Percentiles rank a stretch among this genome's conserved stretches.
These are phyloP conservation scores for Porites lobata DNA, from an alignment of 92 coral and sea anemone genomes.

Conservation along the genomic window DNA sequence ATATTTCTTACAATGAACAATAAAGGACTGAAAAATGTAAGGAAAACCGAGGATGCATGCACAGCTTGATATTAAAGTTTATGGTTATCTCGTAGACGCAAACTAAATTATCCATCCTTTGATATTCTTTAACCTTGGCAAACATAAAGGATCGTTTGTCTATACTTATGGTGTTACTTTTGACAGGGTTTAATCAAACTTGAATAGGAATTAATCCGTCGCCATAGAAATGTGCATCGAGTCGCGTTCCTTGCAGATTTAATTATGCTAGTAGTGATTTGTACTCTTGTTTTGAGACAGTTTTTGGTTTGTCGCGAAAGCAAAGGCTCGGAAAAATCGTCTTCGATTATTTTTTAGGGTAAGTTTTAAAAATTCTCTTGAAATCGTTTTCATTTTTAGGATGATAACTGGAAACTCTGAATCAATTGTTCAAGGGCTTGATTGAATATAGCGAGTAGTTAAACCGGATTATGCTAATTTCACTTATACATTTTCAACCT, in stretches of 20 bases:
- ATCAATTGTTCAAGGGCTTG: neutral
- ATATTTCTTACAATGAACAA: no score
- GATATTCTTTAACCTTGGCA: neutral
- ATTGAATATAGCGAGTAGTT: constrained; percentile 7
- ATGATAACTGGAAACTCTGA: neutral
- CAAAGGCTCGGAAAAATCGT: neutral
- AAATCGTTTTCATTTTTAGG: neutral
- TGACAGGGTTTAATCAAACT: constrained; percentile 32
- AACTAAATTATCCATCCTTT: neutral
- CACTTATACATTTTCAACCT: neutral
- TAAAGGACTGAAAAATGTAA: no score
- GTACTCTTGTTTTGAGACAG: constrained; percentile 7
- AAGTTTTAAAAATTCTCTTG: neutral
- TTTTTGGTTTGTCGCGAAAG: constrained; percentile 7
- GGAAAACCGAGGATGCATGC: no score
- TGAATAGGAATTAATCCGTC: constrained; percentile 29
- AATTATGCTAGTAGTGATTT: constrained; percentile 7
- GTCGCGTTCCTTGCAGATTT: constrained; percentile 47
- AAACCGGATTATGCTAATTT: constrained; percentile 13
- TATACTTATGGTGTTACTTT: constrained; percentile 7
- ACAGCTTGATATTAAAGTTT: no score
- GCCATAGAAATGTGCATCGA: constrained; percentile 33
- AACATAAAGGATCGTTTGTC: constrained; percentile 37
- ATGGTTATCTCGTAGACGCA: neutral
- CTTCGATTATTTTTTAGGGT: neutral